Conservation (phyloP, 2,888 invertebrate genomes). For the Pterostichus niger region DNA sequence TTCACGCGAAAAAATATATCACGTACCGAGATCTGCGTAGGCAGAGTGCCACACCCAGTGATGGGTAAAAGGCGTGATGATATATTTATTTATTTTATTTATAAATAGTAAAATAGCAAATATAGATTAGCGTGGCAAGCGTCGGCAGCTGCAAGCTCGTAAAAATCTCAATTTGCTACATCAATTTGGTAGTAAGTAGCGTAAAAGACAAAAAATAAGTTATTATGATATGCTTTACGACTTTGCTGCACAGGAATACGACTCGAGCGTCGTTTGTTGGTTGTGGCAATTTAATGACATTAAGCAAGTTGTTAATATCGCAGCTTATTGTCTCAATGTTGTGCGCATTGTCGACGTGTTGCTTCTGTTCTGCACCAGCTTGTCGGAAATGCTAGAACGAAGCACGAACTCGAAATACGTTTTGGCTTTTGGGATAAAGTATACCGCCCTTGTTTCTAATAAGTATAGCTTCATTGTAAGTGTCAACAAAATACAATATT, state of each 20-base stretch:
- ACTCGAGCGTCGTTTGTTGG: background rate
- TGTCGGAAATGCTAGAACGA: conserved; percentile 14
- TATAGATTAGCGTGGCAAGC: too few relatives aligned
- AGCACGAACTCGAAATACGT: conserved; percentile 27
- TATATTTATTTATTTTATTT: too few relatives aligned
- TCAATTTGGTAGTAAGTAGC: conserved; percentile 14
- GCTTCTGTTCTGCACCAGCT: conserved; percentile 29
- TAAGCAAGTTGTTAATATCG: conserved; percentile 49
- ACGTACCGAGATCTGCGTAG: too few relatives aligned
- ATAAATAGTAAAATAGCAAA: too few relatives aligned
- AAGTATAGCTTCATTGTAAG: conserved; percentile 5
- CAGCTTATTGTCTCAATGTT: conserved; percentile 59
- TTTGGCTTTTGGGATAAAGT: conserved; percentile 3
- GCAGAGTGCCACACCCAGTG: too few relatives aligned
- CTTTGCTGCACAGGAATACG: background rate
- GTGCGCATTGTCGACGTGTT: background rate
- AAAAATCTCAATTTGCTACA: background rate
- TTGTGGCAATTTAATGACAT: conserved; percentile 34
- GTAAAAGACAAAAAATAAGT: conserved; percentile 23
- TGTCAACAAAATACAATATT: conserved; percentile 18
- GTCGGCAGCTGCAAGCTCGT: background rate
- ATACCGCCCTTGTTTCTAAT: conserved; percentile 4
- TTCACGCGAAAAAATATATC: too few relatives aligned
- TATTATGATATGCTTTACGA: conserved; percentile 40
- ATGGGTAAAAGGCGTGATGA: too few relatives aligned